phyloP scores from a whole-genome alignment of 2,888 invertebrate species.

The Elgonia sp. region DNA sequence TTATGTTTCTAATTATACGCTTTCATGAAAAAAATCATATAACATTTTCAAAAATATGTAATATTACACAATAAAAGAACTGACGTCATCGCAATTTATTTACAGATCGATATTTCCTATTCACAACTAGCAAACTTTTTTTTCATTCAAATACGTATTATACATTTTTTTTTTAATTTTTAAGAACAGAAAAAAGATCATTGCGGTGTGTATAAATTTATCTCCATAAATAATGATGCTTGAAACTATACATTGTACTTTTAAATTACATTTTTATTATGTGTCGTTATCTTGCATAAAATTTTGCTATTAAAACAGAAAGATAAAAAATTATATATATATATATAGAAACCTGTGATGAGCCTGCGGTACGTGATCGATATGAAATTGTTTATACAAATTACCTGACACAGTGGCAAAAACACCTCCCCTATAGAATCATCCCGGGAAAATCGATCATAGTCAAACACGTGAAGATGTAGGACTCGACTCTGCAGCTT shows the following conservation, averaged over 20 bases:
- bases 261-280: neutral
- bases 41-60: too few relatives aligned
- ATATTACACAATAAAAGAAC: too few relatives aligned
- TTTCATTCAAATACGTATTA: constrained; percentile 23
- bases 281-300: constrained; percentile 16
- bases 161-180: neutral
- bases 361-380: neutral
- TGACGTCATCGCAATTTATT: constrained; percentile 32
- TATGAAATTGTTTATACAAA: constrained; percentile 70
- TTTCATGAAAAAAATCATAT: too few relatives aligned
- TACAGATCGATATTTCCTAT: constrained; percentile 46
- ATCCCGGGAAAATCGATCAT: constrained; percentile 97
- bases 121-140: constrained; percentile 7
- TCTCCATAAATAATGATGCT: too few relatives aligned
- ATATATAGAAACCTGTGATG: neutral
- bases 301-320: constrained; percentile 26
- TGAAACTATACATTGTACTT: too few relatives aligned
- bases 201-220: neutral
- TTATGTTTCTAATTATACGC: too few relatives aligned
- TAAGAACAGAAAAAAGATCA: too few relatives aligned
- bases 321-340: neutral
- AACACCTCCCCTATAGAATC: constrained; percentile 98
- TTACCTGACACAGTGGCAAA: constrained; percentile 96
- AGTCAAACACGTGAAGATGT: constrained; percentile 97
- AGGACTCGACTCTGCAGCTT: constrained; percentile 96